phyloP scores from a whole-genome alignment of 2,113 vertebrate genomes.

The Octodon degus region DNA sequence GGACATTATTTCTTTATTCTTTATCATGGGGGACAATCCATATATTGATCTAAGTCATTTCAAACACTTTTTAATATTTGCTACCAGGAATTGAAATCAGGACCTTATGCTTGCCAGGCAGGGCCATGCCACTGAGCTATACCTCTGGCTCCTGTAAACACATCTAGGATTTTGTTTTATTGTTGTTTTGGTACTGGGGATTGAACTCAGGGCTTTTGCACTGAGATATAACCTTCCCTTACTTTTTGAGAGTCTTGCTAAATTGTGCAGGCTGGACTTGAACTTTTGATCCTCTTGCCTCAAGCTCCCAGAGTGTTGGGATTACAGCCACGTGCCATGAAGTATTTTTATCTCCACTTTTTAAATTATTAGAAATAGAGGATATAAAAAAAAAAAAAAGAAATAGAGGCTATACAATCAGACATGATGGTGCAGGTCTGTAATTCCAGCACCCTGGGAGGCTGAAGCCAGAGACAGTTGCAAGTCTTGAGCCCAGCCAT shows the following conservation, averaged over 20 bases:
- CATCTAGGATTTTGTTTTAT: background rate
- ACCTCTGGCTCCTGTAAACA: background rate
- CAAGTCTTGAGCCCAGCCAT: background rate
- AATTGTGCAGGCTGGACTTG: background rate
- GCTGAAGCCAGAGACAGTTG: background rate
- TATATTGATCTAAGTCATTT: background rate
- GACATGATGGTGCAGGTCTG: background rate
- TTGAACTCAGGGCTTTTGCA: background rate
- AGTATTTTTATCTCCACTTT: background rate
- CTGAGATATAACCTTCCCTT: background rate
- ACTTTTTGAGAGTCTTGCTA: background rate
- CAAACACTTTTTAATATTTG: background rate
- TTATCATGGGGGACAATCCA: background rate
- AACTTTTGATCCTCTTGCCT: background rate
- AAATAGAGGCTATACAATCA: too few relatives aligned
- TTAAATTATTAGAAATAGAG: background rate
- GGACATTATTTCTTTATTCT: background rate
- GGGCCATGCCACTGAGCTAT: too few relatives aligned
- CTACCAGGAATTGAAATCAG: background rate
- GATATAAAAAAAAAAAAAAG: too few relatives aligned
- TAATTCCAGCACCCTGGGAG: background rate
- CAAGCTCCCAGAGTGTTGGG: background rate
- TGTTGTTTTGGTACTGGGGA: background rate
- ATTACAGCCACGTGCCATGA: background rate
- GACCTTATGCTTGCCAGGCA: too few relatives aligned